Base-by-base conservation (phyloP, 2,797 vertebrate genomes). In the Syndactyla subalaris region DNA sequence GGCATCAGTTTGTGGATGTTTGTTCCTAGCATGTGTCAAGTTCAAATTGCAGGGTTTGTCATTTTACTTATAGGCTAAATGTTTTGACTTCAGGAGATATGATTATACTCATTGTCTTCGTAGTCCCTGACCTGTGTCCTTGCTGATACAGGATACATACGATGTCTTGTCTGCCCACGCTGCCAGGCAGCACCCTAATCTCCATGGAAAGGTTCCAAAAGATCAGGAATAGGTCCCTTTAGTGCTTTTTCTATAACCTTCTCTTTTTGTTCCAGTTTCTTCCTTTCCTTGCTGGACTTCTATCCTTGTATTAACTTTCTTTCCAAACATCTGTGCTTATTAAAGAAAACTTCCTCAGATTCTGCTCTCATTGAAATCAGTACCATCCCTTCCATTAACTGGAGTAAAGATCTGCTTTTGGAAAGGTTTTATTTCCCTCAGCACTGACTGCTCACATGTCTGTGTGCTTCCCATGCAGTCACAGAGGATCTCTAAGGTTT, bases 21-120 rank as follows among this genome's bases (percentile, higher is more conserved):
- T 96, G 92, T 95, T 96, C 78, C 80, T 67, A 88, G 91, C 88
- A 51, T 84, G 92, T 93, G 93, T 79, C 88, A 85, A 93, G 89
- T 96, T 94, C 78, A 94, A 78, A 94, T 93, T 89, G 78, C 71
- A 76, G 36, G 74, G 49, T 96, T 88, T 92, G 76, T 95, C 92
- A 79, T 90, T 95, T 95, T 93, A 57, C 67, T 92, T 67, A 23
- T 1, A 57, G 92, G 71, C 89, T 92, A 86, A 93, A 90, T 86
- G 77, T 92, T 96, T 86, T 86, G 94, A 79, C 80, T 97, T 79
- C 72, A 51, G 80, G 54, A 62, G 87, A 66, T 95, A 15, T 45
- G 67, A 84, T 94, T 93, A 51, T 52, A 38, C 87, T 92, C 57
- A 9, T 57, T 71, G 85, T 73, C 89, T 90, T 46, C 4, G 0